phyloP scores from a whole-genome alignment of 2,888 invertebrate genomes.

The Vandiemenella viatica region DNA sequence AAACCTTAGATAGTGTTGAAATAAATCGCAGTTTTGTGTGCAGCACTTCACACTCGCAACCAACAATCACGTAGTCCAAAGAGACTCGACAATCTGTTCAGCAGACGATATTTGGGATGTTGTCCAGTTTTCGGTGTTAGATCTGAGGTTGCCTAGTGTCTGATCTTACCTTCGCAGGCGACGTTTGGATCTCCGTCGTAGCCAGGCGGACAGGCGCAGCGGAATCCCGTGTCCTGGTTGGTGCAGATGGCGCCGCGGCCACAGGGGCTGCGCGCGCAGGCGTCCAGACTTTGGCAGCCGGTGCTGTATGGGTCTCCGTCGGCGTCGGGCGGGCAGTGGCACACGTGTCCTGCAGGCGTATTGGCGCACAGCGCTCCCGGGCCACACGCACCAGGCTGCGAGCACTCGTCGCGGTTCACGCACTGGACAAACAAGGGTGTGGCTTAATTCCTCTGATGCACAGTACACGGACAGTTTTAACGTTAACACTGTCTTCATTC shows the following conservation, averaged over 20 bases:
- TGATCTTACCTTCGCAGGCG: constrained; percentile 54
- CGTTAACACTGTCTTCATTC: no score
- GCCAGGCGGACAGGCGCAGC: constrained; percentile 70
- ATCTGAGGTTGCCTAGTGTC: no score
- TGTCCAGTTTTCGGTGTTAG: no score
- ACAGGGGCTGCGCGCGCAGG: constrained; percentile 59
- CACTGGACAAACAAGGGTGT: constrained; percentile 39
- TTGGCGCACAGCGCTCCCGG: constrained; percentile 66
- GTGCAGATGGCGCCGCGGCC: constrained; percentile 66
- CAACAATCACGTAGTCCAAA: no score
- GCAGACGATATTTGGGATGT: no score
- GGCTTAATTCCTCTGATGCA: background rate
- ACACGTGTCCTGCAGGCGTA: constrained; percentile 62
- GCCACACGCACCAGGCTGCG: constrained; percentile 55
- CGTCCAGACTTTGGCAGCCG: constrained; percentile 60
- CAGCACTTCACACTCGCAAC: no score
- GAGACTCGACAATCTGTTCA: no score
- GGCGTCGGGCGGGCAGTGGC: constrained; percentile 69
- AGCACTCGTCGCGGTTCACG: constrained; percentile 72
- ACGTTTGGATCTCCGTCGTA: constrained; percentile 63
- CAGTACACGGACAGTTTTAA: no score
- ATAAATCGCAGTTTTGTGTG: no score
- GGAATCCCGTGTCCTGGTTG: constrained; percentile 62
- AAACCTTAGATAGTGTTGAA: no score
- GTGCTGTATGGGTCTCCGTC: constrained; percentile 61